These are phyloP conservation scores for Eulithis testata DNA, from an alignment of 2,888 invertebrate species.

Conservation along the genomic window DNA sequence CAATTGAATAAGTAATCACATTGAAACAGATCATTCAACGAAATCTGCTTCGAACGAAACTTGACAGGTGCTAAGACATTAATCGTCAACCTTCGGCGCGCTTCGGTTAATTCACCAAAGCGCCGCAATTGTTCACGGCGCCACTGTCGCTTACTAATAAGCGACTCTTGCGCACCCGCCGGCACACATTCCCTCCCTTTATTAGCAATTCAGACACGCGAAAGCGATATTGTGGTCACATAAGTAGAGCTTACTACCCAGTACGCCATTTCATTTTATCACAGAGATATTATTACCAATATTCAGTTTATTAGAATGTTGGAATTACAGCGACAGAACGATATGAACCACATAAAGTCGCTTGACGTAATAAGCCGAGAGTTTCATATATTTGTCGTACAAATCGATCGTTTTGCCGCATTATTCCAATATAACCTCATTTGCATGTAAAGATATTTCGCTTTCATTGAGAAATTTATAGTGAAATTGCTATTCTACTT, in stretches of 20 bases:
- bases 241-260: constrained; percentile 69
- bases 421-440: constrained; percentile 59
- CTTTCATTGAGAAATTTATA: constrained; percentile 58
- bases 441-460: constrained; percentile 64
- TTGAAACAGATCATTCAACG: constrained; percentile 29
- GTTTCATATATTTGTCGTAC: constrained; percentile 76
- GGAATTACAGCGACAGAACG: constrained; percentile 70
- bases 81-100: constrained; percentile 31
- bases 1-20: constrained; percentile 31
- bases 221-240: constrained; percentile 76
- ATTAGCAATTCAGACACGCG: constrained; percentile 82
- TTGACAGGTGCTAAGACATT: constrained; percentile 28
- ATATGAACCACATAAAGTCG: constrained; percentile 72
- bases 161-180: constrained; percentile 56
- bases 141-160: constrained; percentile 58
- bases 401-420: constrained; percentile 69
- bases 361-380: constrained; percentile 71
- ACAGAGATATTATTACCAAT: constrained; percentile 62
- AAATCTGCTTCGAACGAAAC: constrained; percentile 28
- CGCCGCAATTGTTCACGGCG: constrained; percentile 59
- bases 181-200: constrained; percentile 74
- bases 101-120: constrained; percentile 34
- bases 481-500: constrained; percentile 58
- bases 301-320: constrained; percentile 71
- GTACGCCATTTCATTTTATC: constrained; percentile 75